Evolutionary conservation across 2,797 vertebrate genomes (phyloP).

Genomic region (Anguilla obscura): DNA sequence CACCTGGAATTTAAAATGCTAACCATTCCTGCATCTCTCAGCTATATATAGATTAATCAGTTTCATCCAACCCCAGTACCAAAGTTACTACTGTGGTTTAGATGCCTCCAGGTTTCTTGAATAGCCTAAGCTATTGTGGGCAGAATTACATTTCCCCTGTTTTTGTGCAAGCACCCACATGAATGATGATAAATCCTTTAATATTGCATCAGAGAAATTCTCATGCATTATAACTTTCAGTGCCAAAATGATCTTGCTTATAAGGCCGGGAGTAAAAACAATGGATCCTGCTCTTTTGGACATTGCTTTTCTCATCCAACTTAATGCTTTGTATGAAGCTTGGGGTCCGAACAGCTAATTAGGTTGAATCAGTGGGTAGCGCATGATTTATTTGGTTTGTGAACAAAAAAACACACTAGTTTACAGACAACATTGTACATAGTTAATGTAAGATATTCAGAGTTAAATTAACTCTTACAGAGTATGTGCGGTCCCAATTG

Average conservation of each 20-base stretch:
- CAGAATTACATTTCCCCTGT: neutral
- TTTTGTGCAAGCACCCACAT: neutral
- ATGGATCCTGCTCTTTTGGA: neutral
- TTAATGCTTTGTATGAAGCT: neutral
- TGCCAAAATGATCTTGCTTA: neutral
- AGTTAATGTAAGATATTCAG: neutral
- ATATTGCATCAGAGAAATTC: neutral
- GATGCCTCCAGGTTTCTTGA: neutral
- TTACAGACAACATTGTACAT: neutral
- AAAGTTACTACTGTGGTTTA: neutral
- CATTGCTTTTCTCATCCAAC: neutral
- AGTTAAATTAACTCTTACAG: neutral
- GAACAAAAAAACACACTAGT: neutral
- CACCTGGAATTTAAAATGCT: slow-evolving; percentile 2
- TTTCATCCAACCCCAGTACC: neutral
- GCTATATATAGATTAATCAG: neutral
- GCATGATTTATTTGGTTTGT: neutral
- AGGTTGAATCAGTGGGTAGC: neutral
- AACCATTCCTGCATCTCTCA: neutral
- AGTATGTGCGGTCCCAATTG: neutral
- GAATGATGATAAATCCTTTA: neutral
- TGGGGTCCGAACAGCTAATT: neutral
- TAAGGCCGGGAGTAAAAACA: neutral
- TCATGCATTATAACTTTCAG: neutral
- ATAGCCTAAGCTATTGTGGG: neutral